Conservation (phyloP, 37 sponge, comb jelly and placozoan species). For the Eunapius fragilis region DNA sequence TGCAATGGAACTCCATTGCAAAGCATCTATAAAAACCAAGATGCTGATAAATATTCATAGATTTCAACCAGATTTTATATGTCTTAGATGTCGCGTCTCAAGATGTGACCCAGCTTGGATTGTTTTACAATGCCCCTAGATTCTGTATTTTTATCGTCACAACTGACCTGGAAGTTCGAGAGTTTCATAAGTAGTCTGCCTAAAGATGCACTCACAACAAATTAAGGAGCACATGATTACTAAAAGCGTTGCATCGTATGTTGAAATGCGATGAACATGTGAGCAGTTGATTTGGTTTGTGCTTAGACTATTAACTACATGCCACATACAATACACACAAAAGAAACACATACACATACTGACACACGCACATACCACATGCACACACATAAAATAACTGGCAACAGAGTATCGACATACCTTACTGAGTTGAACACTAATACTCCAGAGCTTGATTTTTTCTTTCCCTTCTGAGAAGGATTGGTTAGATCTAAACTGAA, state of each 20-base stretch:
- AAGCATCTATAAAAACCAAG: background rate
- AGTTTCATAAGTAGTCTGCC: background rate
- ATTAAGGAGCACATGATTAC: background rate
- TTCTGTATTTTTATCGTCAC: background rate
- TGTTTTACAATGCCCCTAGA: background rate
- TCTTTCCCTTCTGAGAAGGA: slow-evolving; percentile 68
- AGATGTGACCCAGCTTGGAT: no score
- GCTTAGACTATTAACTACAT: no score
- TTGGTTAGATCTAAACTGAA: slow-evolving; percentile 68
- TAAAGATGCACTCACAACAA: background rate
- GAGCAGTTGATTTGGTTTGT: background rate
- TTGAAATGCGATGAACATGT: background rate
- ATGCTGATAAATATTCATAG: background rate
- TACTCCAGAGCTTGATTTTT: slow-evolving; percentile 12
- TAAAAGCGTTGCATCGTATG: background rate
- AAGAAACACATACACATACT: no score
- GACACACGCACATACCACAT: no score
- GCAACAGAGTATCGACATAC: no score
- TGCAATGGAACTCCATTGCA: background rate
- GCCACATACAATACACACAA: no score
- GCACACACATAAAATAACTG: no score
- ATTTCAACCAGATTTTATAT: background rate
- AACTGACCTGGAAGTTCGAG: background rate
- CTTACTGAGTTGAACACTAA: no score
- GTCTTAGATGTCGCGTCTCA: background rate